Conservation (phyloP, 2,888 invertebrate genomes). For the Perithous albicinctus region DNA sequence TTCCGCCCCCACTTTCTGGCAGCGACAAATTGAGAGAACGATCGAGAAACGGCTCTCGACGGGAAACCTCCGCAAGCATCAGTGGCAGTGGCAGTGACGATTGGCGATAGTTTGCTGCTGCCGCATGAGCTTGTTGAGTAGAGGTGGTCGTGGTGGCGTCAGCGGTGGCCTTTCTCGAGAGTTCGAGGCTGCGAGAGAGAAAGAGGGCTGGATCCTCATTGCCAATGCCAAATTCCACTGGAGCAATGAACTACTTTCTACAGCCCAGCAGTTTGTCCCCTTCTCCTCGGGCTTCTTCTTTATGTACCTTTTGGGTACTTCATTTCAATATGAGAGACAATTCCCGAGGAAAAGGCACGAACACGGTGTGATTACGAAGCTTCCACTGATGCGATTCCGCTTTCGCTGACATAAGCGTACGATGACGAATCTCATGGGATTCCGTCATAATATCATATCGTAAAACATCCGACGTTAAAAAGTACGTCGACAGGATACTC, state of each 20-base stretch:
- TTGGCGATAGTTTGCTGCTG: background rate
- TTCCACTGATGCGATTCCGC: background rate
- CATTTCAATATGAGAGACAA: conserved; percentile 37
- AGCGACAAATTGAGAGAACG: background rate
- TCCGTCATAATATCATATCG: background rate
- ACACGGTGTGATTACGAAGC: background rate
- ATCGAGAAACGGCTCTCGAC: background rate
- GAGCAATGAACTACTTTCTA: conserved; percentile 80
- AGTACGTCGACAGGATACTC: no score
- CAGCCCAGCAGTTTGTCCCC: conserved; percentile 58
- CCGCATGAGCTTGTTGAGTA: background rate
- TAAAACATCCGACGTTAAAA: no score
- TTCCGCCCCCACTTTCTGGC: conserved; percentile 16
- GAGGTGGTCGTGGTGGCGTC: conserved; percentile 22
- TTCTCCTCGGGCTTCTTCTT: conserved; percentile 13
- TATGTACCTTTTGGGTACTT: background rate
- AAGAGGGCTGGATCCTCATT: conserved; percentile 69
- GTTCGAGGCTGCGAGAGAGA: conserved; percentile 64
- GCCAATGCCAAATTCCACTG: conserved; percentile 80
- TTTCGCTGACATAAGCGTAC: conserved; percentile 51
- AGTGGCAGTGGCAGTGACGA: conserved; percentile 7
- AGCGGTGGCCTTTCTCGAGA: conserved; percentile 67
- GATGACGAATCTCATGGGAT: conserved; percentile 32
- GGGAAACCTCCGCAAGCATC: conserved; percentile 1
- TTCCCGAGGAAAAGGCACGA: conserved; percentile 10